A percentile compares a stretch with the other conserved stretches of the same genome.
Evolutionary conservation across 2,888 invertebrate species (phyloP).

Genomic region (Phorcus lineatus): DNA sequence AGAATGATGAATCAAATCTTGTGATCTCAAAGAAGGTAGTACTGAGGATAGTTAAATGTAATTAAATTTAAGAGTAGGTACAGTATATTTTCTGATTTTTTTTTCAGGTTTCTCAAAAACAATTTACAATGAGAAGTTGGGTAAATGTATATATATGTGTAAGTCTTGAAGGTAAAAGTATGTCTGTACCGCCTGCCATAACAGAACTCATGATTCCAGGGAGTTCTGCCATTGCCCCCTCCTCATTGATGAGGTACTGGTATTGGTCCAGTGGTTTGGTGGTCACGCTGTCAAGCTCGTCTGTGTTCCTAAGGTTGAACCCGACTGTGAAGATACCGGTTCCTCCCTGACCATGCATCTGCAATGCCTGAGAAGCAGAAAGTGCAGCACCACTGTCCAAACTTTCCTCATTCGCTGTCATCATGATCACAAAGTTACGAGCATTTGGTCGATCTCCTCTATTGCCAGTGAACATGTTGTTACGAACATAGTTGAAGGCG

Average conservation of each 20-base stretch:
- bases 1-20: too few relatives aligned
- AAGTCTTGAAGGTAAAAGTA: too few relatives aligned
- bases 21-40: too few relatives aligned
- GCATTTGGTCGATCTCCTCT: conserved; percentile 52
- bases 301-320: conserved; percentile 49
- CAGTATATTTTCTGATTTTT: too few relatives aligned
- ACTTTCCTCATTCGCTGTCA: conserved; percentile 53
- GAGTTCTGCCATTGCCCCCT: conserved; percentile 45
- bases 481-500: conserved; percentile 48
- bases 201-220: conserved; percentile 45
- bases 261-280: conserved; percentile 51
- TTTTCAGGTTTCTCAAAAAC: too few relatives aligned
- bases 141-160: too few relatives aligned
- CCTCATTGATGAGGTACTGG: conserved; percentile 40
- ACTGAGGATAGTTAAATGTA: too few relatives aligned
- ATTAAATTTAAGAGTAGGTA: too few relatives aligned
- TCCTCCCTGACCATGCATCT: conserved; percentile 35
- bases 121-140: too few relatives aligned
- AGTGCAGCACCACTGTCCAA: conserved; percentile 27
- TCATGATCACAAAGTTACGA: conserved; percentile 52
- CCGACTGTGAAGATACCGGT: conserved; percentile 63
- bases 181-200: background rate
- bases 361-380: conserved; percentile 40
- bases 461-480: conserved; percentile 39
- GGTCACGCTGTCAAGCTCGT: conserved; percentile 57